Evolutionary conservation across 1,140 invertebrate species (phyloP), one percentile per base, ranked within the genome.

Genomic region (Drosophila yakuba): DNA sequence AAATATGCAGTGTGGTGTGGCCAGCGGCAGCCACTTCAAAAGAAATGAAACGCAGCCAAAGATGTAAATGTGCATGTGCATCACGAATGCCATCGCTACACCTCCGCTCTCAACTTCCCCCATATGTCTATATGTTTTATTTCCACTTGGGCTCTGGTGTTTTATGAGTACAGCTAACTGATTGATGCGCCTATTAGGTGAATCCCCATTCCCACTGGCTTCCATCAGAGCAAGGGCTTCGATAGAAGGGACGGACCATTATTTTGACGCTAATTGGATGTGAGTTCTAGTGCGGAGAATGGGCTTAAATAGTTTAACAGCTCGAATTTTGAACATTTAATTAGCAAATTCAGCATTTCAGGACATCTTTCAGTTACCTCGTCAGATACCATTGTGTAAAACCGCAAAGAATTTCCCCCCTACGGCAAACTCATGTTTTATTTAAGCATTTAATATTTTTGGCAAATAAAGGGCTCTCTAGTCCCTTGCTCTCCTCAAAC

Each of bases 131-230:
- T 77, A 80, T 84, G 66, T 85, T 84, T 76, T 85, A 86, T 86
- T 79, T 86, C 84, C 63, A 79, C 76, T 82, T 57, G 61, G 56
- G 55, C 66, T 71, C 55, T 67, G 76, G 80, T 89, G 80, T 84
- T 88, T 89, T 89, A 78, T 84, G 85, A 80, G 73, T 74, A 74
- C 77, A 74, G 64, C 76, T 52, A 71, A 51, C 84, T 84, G 80
- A 88, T 88, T 88, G 84, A 88, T 88, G 84, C 69, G 80, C 67
- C 84, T 89, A 80, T 89, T 89, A 89, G 78, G 79, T 75, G 79
- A 79, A 73, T 88, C 74, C 57, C 62, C 80, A 66, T n/a, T 64
- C 45, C 50, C n/a, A 5, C 15, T 32, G 62, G 62, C 55, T 58
- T 78, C 44, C 44, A 39, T 39, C 56, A 56, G 10, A 38, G 35